These are phyloP conservation scores for Syngnathus typhle DNA, from an alignment of 2,113 vertebrate species.

Conservation along the genomic window DNA sequence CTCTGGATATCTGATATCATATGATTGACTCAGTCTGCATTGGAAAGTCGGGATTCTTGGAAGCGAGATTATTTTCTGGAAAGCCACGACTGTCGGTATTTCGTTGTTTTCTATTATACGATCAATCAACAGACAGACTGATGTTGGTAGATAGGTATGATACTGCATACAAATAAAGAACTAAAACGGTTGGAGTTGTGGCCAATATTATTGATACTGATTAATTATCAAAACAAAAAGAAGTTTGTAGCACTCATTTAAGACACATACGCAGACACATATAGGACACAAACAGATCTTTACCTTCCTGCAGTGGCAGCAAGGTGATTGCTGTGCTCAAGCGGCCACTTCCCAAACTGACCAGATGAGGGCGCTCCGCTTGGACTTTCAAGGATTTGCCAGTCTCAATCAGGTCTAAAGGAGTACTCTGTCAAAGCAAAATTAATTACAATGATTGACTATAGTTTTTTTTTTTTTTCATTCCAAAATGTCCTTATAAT, in stretches of 20 bases:
- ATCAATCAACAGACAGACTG: too few relatives aligned
- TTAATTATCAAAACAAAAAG: too few relatives aligned
- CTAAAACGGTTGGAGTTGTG: too few relatives aligned
- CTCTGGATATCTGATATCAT: conserved; percentile 7
- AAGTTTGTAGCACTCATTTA: not conserved
- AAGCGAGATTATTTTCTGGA: not conserved
- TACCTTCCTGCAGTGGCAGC: conserved; percentile 89
- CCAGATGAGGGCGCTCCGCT: conserved; percentile 88
- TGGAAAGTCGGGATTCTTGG: not conserved
- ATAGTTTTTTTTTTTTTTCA: too few relatives aligned
- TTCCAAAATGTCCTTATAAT: not conserved
- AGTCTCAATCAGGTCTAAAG: conserved; percentile 86
- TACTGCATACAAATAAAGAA: too few relatives aligned
- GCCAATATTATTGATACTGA: too few relatives aligned
- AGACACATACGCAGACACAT: not conserved
- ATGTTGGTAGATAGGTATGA: too few relatives aligned
- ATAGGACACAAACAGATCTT: conserved; percentile 22
- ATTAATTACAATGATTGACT: not conserved
- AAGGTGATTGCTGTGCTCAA: conserved; percentile 92
- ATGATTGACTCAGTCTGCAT: conserved; percentile 2
- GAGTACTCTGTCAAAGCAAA: conserved; percentile 72
- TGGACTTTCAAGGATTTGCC: conserved; percentile 91
- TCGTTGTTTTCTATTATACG: too few relatives aligned
- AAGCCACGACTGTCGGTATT: not conserved
- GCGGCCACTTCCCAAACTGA: conserved; percentile 92